Evolutionary conservation across 2,888 invertebrate species (phyloP), one percentile per base, ranked within the genome.

Genomic region (Cantharis rufa): DNA sequence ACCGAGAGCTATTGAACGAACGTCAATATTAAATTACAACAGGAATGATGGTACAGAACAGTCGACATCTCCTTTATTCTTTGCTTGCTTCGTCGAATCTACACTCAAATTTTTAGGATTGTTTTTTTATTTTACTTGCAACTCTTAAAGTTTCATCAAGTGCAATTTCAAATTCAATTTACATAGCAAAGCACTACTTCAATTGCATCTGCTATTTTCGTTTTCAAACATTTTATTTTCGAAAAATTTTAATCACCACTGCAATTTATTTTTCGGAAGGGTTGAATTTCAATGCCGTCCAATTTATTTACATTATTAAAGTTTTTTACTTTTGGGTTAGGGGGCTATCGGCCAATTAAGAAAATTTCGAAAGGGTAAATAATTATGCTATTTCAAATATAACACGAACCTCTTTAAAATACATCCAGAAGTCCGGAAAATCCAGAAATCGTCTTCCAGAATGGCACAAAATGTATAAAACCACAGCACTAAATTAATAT

Each of bases 101-200:
- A 21, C 71, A 77, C 62, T 48, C 69, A 71, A 71, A 15, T 71
- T 77, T 68, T 74, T 69, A 28, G 15, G 66, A 73, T 68, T 76
- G 27, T 74, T 71, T 69, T 74, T 74, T 74, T 64, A 61, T 66
- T 66, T 66, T 66, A 66, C n/a, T 66, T 24, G 21, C 24, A 18
- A 21, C 24, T 66, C 24, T 66, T 66, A 77, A 73, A 73, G 68
- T 73, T 77, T 68, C 70, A 73, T 70, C 70, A 73, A 74, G 66
- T 76, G 71, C 74, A 74, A 21, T 66, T 72, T 69, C 69, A 71
- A 72, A 79, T 79, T 77, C 73, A 77, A 79, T 79, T 79, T 79
- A 75, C 79, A 77, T 77, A 73, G 32, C 68, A 75, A 79, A 75
- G 75, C 73, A 71, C 64, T 62, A 21, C 18, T 28, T 70, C 68